These are phyloP conservation scores for Plagodis dolabraria DNA, from an alignment of 2,888 invertebrate species.

Conservation along the genomic window DNA sequence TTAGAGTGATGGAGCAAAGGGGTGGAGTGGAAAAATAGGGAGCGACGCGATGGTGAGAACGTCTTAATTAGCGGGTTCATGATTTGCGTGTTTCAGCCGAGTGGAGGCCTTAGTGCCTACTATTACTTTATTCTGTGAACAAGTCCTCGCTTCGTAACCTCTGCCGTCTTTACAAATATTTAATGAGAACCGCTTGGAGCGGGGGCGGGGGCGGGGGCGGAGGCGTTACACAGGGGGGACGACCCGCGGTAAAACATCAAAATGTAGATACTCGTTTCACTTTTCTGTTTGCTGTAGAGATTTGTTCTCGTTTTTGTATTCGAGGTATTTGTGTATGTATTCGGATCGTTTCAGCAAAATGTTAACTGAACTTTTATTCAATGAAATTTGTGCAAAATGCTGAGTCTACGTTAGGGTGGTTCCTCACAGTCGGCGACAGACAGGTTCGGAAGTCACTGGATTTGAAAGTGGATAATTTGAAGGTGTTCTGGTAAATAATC, in stretches of 20 bases:
- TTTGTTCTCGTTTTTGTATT: conserved; percentile 26
- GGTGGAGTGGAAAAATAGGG: conserved; percentile 1
- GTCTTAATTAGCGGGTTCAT: conserved; percentile 37
- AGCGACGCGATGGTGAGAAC: conserved; percentile 6
- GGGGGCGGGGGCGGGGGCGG: background rate
- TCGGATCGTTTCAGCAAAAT: conserved; percentile 10
- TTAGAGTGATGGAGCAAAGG: conserved; percentile 26
- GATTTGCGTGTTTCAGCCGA: conserved; percentile 4
- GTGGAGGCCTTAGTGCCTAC: background rate
- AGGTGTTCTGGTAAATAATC: too few relatives aligned
- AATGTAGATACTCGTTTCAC: conserved; percentile 18
- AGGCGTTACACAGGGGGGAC: background rate
- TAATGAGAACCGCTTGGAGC: conserved; percentile 1
- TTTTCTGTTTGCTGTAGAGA: conserved; percentile 25
- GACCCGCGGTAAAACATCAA: conserved; percentile 9
- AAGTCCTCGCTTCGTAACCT: background rate
- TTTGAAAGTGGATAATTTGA: too few relatives aligned
- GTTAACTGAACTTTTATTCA: background rate
- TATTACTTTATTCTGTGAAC: background rate
- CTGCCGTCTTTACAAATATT: conserved; percentile 8
- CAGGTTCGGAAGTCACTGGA: too few relatives aligned
- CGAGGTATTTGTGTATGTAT: conserved; percentile 12
- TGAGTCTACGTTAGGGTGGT: background rate
- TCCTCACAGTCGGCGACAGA: background rate
- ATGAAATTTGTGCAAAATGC: too few relatives aligned